Evolutionary conservation across 2,113 vertebrate genomes (phyloP).

Genomic region (Conger conger): DNA sequence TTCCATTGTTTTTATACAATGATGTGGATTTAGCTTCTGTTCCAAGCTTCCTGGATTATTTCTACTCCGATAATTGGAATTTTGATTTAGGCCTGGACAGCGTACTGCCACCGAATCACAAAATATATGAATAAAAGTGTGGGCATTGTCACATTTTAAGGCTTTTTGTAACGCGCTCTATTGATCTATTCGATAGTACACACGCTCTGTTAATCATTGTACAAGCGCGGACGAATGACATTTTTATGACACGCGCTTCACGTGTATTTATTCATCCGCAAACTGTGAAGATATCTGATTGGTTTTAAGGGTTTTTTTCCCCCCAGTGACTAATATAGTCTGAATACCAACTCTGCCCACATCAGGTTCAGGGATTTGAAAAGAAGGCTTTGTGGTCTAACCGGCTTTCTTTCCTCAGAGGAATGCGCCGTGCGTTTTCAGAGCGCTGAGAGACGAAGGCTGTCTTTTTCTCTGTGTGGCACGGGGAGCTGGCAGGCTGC

Average conservation of each 20-base stretch:
- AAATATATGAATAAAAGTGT: not conserved
- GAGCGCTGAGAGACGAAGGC: not conserved
- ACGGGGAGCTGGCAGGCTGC: not conserved
- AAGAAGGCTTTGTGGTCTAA: not conserved
- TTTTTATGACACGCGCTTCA: not conserved
- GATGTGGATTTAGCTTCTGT: slow-evolving; percentile 31
- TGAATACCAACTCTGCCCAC: not conserved
- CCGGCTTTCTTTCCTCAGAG: not conserved
- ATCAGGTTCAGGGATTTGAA: not conserved
- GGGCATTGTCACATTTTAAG: not conserved
- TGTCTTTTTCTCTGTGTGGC: not conserved
- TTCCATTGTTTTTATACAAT: slow-evolving; percentile 17
- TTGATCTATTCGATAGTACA: not conserved
- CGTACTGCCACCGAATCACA: not conserved
- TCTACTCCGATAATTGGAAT: not conserved
- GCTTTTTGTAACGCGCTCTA: not conserved
- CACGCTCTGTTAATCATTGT: not conserved
- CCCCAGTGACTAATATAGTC: not conserved
- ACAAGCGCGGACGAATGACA: not conserved
- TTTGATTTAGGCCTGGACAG: not conserved
- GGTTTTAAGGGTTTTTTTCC: not conserved
- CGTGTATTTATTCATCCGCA: not conserved
- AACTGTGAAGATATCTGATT: not conserved
- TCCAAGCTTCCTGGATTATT: not conserved
- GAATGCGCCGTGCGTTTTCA: not conserved